A percentile compares a stretch with the other conserved stretches of the same genome.
phyloP scores from a whole-genome alignment of 2,888 invertebrate genomes.

The Dicranocentrus wangi region DNA sequence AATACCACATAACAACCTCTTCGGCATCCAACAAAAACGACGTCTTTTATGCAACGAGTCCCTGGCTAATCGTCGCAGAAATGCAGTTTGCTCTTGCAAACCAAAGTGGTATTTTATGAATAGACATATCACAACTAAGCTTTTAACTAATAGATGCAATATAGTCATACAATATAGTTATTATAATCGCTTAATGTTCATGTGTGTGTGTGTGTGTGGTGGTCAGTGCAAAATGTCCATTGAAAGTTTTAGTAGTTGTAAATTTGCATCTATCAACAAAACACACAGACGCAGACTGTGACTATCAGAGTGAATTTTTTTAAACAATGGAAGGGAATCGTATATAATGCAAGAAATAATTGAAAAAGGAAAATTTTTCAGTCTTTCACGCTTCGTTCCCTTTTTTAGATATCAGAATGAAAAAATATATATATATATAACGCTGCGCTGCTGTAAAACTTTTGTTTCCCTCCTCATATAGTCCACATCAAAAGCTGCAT shows the following conservation, averaged over 20 bases:
- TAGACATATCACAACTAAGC: too few relatives aligned
- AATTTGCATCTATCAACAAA: neutral
- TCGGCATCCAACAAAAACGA: neutral
- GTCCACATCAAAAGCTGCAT: neutral
- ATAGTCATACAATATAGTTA: too few relatives aligned
- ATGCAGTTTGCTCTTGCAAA: neutral
- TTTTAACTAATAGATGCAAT: too few relatives aligned
- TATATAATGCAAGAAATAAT: constrained; percentile 18
- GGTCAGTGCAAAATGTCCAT: neutral
- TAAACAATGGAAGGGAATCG: constrained; percentile 22
- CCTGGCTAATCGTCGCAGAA: neutral
- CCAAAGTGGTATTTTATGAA: neutral
- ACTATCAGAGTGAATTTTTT: neutral
- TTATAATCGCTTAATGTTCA: neutral
- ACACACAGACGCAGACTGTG: neutral
- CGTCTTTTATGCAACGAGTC: neutral
- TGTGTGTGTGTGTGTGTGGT: neutral
- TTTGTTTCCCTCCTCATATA: too few relatives aligned
- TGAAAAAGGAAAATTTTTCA: constrained; percentile 34
- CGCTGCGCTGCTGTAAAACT: too few relatives aligned
- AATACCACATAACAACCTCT: neutral
- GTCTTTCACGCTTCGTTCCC: constrained; percentile 30
- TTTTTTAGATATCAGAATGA: constrained; percentile 24
- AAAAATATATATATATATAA: neutral
- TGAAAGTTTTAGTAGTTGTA: neutral